Base-by-base conservation (phyloP, 2,888 invertebrate genomes). In the Melanargia galathea region DNA sequence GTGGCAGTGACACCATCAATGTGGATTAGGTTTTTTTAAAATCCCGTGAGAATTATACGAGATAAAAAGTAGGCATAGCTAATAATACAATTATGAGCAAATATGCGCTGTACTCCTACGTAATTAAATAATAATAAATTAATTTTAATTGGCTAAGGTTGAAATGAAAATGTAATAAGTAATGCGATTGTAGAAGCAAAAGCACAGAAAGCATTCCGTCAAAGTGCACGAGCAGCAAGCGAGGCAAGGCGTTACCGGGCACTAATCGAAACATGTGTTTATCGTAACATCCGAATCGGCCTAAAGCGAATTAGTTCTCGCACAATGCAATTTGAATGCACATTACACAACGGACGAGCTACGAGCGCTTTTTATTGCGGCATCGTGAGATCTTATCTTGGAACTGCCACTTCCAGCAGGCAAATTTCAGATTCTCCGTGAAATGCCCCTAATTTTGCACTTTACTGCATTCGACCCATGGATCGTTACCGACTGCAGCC, bases 241-340 rank as follows among this genome's bases (percentile, higher is more conserved):
- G 57, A 52, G 55, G 30, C 69, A 66, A 72, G 70, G 68, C 70
- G 71, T 69, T 66, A 68, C 68, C 65, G 63, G 62, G 60, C 65
- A 60, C 84, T 87, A 87, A 89, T 88, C 86, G 88, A 82, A 89
- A 85, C 90, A 90, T 90, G 83, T 90, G 90, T 90, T 90, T 90
- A 91, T 90, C 90, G 90, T 83, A 85, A 87, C 87, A 84, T 85
- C 87, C 86, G 87, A 87, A 90, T 90, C 90, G 83, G 87, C 88
- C 89, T 90, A 87, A 89, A 86, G 88, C 89, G 90, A 90, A 90
- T 91, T 90, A 91, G 90, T 89, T 91, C 88, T 89, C 90, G 90
- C 90, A 91, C 90, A 90, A 91, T 91, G 91, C 91, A 91, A 91
- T 91, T 91, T 90, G 90, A 90, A 90, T 90, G 91, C 90, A 90